A percentile compares a stretch with the other conserved stretches of the same genome.
phyloP scores from a whole-genome alignment of 1,140 invertebrate genomes.

The Trinorchestia longiramus region DNA sequence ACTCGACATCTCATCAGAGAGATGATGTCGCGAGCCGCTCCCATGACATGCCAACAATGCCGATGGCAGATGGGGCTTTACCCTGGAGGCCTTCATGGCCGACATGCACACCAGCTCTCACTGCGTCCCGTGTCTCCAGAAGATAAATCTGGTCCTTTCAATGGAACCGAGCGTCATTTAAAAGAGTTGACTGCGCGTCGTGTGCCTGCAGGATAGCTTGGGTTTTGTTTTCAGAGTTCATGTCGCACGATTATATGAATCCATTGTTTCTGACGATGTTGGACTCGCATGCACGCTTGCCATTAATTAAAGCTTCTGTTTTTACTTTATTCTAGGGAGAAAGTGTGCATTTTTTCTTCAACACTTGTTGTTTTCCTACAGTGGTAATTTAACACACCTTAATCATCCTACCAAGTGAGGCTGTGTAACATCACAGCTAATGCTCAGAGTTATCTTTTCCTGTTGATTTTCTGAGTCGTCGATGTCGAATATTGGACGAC shows the following conservation, averaged over 20 bases:
- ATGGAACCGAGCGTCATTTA: not conserved
- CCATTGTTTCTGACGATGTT: not conserved
- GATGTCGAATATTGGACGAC: not conserved
- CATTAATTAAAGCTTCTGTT: not conserved
- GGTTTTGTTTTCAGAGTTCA: not conserved
- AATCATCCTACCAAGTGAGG: not conserved
- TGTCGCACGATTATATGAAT: not conserved
- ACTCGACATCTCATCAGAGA: not conserved
- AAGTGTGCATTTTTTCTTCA: not conserved
- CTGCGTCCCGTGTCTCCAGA: constrained; percentile 1
- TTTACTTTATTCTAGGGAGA: not conserved
- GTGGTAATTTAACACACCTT: not conserved
- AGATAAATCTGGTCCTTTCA: not conserved
- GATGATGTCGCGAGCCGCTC: not conserved
- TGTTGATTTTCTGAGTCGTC: not conserved
- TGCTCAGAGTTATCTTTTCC: not conserved
- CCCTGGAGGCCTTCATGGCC: not conserved
- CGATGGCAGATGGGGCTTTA: not conserved
- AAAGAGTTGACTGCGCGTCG: not conserved
- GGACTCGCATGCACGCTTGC: not conserved
- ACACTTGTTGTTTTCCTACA: not conserved
- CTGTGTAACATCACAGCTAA: not conserved
- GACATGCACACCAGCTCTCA: not conserved
- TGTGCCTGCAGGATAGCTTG: not conserved
- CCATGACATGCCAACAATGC: constrained; percentile 7